phyloP scores from a whole-genome alignment of 2,888 invertebrate genomes.

The Syrista parreyssii region DNA sequence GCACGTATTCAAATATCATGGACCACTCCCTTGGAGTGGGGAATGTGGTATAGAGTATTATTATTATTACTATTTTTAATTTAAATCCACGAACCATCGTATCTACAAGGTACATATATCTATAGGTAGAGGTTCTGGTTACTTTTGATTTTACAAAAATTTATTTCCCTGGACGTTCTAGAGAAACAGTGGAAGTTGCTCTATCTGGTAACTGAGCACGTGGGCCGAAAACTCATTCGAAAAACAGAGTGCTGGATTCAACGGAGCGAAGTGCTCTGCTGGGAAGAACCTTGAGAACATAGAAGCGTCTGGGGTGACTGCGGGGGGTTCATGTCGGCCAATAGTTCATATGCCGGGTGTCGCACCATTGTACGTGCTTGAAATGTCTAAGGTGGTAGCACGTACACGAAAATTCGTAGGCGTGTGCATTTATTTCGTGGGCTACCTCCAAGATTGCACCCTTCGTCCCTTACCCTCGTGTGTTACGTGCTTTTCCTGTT shows the following conservation, averaged over 20 bases:
- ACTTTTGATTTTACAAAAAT: not conserved
- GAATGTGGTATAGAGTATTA: not conserved
- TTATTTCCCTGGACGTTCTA: not conserved
- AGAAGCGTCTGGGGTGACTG: not conserved
- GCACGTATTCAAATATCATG: conserved; percentile 57
- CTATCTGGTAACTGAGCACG: not conserved
- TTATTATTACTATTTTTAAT: not conserved
- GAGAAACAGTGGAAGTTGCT: not conserved
- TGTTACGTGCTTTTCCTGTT: not conserved
- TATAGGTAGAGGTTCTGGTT: not conserved
- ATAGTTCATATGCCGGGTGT: conserved; percentile 53
- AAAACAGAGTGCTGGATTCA: conserved; percentile 1
- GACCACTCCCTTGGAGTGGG: conserved; percentile 32
- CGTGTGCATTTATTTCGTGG: conserved; percentile 49
- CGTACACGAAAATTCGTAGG: conserved; percentile 44
- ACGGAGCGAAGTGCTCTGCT: not conserved
- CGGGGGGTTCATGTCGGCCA: conserved; percentile 46
- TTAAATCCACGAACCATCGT: not conserved
- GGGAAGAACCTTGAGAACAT: conserved; percentile 29
- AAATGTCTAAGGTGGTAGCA: conserved; percentile 38
- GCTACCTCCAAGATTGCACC: conserved; percentile 42
- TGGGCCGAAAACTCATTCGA: not conserved
- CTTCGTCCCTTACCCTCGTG: conserved; percentile 22
- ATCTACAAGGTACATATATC: not conserved
- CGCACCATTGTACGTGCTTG: conserved; percentile 45